Evolutionary conservation across 2,888 invertebrate species (phyloP), one percentile per base, ranked within the genome.

Genomic region (Drosophila robusta): DNA sequence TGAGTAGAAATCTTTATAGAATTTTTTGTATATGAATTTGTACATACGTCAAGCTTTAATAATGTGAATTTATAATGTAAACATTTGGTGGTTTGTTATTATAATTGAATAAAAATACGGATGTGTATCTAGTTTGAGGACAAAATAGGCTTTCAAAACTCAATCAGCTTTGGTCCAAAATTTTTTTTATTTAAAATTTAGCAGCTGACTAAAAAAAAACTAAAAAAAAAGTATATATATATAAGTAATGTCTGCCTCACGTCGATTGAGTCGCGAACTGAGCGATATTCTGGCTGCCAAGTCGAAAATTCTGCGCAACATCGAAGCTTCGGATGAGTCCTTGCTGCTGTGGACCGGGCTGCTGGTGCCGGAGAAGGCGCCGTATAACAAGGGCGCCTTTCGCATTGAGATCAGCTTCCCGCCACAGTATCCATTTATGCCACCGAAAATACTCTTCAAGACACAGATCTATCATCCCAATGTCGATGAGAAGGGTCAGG

Each of bases 381-480:
- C 99, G 1, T 99, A 98, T 93, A 99, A 98, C 92, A 99, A 98
- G 94, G 99, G 99, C 81, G 99, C 99, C 76, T 99, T 99, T 93
- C 95, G 96, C 91, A 98, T 99, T 92, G 97, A 98, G 93, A 98
- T 99, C 68, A 97, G 96, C 91, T 99, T 99, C 92, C 99, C 99
- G 41, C 98, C 98, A 57, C 99, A 99, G 92, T 99, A 99, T 93
- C 99, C 99, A 1, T 99, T 99, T 92, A 98, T 99, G 93, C 99
- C 99, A 62, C 99, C 99, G 67, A 98, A 98, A 94, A 97, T 99
- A 91, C 96, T 96, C 91, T 99, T 99, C 93, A 98, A 98, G 93
- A 99, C 99, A 70, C 99, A 98, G 94, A 99, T 99, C 90, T 99
- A 99, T 92, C 99, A 99, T 93, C 99, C 99, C 51, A 99, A 99